Evolutionary conservation across 1,140 invertebrate species (phyloP).

Genomic region (Ganaspis sp.): DNA sequence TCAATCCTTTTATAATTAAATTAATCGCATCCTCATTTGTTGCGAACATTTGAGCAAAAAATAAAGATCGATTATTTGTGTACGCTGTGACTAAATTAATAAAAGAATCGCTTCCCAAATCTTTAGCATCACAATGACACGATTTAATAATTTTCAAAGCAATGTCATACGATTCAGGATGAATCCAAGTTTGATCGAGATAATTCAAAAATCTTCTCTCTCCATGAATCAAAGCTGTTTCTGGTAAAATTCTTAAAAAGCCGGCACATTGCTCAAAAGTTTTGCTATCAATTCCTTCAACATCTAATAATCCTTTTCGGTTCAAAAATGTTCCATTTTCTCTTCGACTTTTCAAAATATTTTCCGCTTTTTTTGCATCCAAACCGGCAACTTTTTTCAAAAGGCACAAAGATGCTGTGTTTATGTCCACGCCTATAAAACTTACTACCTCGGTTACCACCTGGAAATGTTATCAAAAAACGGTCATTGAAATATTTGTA

Average conservation of each 20-base stretch:
- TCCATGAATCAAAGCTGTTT: slow-evolving; percentile 59
- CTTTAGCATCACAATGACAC: slow-evolving; percentile 69
- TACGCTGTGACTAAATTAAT: slow-evolving; percentile 70
- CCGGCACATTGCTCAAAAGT: slow-evolving; percentile 93
- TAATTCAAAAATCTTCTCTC: slow-evolving; percentile 76
- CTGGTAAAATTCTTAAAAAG: slow-evolving; percentile 86
- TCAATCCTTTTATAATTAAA: slow-evolving; percentile 81
- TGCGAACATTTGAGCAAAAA: slow-evolving; percentile 73
- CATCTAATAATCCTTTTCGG: slow-evolving; percentile 84
- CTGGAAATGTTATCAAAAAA: slow-evolving; percentile 38
- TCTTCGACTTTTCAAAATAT: slow-evolving; percentile 86
- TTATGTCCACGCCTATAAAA: slow-evolving; percentile 94
- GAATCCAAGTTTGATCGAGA: slow-evolving; percentile 92
- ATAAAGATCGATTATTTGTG: slow-evolving; percentile 43
- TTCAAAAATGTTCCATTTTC: slow-evolving; percentile 83
- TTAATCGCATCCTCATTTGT: slow-evolving; percentile 78
- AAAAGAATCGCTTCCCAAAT: slow-evolving; percentile 76
- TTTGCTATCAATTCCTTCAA: slow-evolving; percentile 88
- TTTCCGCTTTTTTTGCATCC: slow-evolving; percentile 83
- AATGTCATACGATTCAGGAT: slow-evolving; percentile 92
- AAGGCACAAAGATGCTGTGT: slow-evolving; percentile 87
- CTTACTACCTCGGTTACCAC: slow-evolving; percentile 90
- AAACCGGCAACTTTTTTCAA: slow-evolving; percentile 89
- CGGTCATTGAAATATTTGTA: no score
- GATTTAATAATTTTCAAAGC: slow-evolving; percentile 78